These are phyloP conservation scores for Autographa gamma DNA, from an alignment of 2,888 invertebrate genomes.

Conservation along the genomic window DNA sequence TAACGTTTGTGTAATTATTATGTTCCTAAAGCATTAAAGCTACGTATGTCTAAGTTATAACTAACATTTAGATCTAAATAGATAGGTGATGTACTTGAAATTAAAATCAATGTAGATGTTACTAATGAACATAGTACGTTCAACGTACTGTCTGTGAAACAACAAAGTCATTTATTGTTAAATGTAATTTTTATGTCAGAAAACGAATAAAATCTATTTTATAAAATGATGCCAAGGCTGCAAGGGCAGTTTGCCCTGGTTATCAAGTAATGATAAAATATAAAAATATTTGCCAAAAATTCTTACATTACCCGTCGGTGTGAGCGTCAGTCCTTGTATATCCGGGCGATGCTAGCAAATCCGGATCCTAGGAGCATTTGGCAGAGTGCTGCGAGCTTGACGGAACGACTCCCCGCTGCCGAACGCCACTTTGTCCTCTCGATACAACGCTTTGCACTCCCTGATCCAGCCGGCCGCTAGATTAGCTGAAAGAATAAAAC, in stretches of 20 bases:
- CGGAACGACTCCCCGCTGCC: slow-evolving; percentile 68
- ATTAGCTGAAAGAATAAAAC: slow-evolving; percentile 55
- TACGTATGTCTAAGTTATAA: neutral
- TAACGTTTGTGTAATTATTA: neutral
- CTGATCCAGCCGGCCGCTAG: slow-evolving; percentile 62
- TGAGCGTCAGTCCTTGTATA: slow-evolving; percentile 65
- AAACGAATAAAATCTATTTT: neutral
- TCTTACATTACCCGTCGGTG: slow-evolving; percentile 56
- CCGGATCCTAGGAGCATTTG: slow-evolving; percentile 83
- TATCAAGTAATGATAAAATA: too few relatives aligned
- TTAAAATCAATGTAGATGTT: too few relatives aligned
- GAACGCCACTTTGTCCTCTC: slow-evolving; percentile 75
- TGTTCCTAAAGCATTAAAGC: neutral
- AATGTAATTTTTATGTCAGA: too few relatives aligned
- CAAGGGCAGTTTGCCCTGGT: too few relatives aligned
- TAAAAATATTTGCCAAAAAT: neutral
- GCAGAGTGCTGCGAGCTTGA: slow-evolving; percentile 76
- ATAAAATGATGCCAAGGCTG: too few relatives aligned
- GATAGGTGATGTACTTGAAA: too few relatives aligned
- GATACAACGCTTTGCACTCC: slow-evolving; percentile 85
- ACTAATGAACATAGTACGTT: too few relatives aligned
- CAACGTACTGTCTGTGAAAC: too few relatives aligned
- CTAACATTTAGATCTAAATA: too few relatives aligned
- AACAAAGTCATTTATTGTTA: too few relatives aligned
- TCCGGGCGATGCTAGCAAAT: slow-evolving; percentile 76